Conservation (phyloP, 2,797 vertebrate genomes). For the Serranus cabrilla region DNA sequence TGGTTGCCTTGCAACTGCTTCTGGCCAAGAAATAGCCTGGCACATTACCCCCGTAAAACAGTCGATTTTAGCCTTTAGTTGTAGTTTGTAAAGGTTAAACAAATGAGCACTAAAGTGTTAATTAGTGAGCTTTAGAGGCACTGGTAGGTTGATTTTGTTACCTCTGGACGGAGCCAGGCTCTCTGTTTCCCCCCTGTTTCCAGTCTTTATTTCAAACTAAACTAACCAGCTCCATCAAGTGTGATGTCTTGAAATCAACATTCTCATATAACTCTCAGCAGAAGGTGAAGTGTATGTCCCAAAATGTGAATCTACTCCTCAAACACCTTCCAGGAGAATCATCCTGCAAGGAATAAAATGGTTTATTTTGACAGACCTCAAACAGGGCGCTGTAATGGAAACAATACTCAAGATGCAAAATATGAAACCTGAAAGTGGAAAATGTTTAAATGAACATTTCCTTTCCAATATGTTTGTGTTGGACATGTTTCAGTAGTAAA, state of each 20-base stretch:
- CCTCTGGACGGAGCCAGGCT: neutral
- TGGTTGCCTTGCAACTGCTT: neutral
- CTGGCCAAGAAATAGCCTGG: neutral
- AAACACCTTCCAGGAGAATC: constrained; percentile 10
- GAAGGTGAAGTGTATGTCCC: neutral
- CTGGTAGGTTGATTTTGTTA: neutral
- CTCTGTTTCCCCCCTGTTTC: neutral
- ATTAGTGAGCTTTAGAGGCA: neutral
- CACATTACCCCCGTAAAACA: neutral
- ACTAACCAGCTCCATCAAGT: neutral
- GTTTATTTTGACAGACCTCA: constrained; percentile 18
- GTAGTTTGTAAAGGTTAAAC: neutral
- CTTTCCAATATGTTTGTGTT: constrained; percentile 14
- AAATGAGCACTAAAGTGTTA: neutral
- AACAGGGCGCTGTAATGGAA: constrained; percentile 1
- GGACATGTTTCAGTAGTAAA: constrained; percentile 31
- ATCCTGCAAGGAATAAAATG: constrained; percentile 17
- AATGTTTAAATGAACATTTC: constrained; percentile 30
- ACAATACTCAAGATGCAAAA: constrained; percentile 18
- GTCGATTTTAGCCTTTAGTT: neutral
- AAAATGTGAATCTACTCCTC: neutral
- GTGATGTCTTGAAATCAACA: neutral
- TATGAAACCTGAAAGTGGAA: constrained; percentile 33
- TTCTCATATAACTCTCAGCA: constrained; percentile 8
- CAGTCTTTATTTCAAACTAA: constrained; percentile 5